Conservation (phyloP, 2,113 vertebrate species). For the Poeciliopsis retropinna region DNA sequence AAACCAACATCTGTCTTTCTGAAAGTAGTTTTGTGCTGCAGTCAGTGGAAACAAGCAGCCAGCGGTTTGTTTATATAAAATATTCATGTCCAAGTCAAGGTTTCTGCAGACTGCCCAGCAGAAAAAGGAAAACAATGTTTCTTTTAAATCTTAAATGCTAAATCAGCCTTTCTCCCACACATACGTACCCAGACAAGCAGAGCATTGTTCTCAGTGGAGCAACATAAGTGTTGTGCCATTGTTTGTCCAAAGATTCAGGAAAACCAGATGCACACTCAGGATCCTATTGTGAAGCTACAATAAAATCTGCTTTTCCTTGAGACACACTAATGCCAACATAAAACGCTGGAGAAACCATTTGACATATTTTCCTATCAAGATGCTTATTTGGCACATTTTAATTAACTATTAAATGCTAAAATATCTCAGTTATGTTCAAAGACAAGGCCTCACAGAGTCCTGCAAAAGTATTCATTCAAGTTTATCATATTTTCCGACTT, state of each 20-base stretch:
- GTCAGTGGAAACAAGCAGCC: neutral
- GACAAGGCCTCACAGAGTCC: no score
- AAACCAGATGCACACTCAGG: neutral
- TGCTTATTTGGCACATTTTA: no score
- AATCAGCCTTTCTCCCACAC: neutral
- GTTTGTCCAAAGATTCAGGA: neutral
- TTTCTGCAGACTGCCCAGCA: neutral
- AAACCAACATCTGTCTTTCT: neutral
- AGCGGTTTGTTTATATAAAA: neutral
- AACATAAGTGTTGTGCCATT: slow-evolving; percentile 29
- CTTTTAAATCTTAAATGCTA: slow-evolving; percentile 3
- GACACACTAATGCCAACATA: neutral
- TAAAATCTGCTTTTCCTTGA: neutral
- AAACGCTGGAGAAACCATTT: no score
- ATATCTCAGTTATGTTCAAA: no score
- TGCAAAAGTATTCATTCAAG: no score
- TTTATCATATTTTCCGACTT: no score
- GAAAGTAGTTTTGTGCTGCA: neutral
- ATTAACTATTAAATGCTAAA: no score
- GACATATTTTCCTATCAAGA: no score
- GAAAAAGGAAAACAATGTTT: no score
- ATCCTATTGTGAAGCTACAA: neutral
- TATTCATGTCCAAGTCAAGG: neutral
- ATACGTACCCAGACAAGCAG: neutral
- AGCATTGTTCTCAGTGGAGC: slow-evolving; percentile 15